These are phyloP conservation scores for Cerceris rybyensis DNA, from an alignment of 2,888 invertebrate genomes.

Conservation along the genomic window DNA sequence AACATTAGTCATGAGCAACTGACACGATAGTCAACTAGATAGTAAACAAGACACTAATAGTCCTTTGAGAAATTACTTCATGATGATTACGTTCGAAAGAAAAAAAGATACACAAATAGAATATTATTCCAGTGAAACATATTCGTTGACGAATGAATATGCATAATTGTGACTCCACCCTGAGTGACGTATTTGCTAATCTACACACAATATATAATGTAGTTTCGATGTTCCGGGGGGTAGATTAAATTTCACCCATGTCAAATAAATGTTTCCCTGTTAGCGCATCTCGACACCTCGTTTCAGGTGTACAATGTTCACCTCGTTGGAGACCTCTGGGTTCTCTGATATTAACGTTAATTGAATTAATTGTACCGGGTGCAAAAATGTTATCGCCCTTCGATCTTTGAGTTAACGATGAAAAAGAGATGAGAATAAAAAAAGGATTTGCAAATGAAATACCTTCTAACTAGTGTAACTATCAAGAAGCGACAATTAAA, in stretches of 20 bases:
- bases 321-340: neutral
- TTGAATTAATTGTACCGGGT: no score
- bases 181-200: neutral
- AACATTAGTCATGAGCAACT: no score
- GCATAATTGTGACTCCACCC: neutral
- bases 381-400: no score
- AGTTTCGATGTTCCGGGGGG: constrained; percentile 2
- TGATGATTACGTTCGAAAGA: neutral
- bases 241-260: constrained; percentile 7
- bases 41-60: no score
- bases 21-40: no score
- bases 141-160: neutral
- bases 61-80: no score
- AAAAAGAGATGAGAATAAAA: no score
- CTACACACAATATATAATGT: neutral
- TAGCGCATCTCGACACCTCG: neutral
- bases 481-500: no score
- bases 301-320: neutral
- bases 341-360: no score
- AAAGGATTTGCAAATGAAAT: no score
- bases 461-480: no score
- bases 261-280: constrained; percentile 7
- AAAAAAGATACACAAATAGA: neutral
- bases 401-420: no score
- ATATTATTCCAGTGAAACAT: neutral